These are phyloP conservation scores for Caenorhabditis sp. DNA, from an alignment of 2,888 invertebrate genomes.

Conservation along the genomic window DNA sequence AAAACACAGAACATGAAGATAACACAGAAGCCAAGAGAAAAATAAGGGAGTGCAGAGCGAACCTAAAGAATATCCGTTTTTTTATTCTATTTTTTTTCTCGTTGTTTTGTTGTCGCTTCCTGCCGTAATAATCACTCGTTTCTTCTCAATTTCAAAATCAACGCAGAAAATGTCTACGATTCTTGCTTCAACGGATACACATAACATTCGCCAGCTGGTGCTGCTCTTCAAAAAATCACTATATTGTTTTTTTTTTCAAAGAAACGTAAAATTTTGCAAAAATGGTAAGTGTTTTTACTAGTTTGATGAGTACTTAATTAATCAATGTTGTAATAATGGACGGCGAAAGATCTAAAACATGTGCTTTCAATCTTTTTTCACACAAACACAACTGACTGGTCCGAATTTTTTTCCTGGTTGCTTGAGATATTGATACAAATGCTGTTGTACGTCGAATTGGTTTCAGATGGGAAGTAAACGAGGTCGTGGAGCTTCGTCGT, in stretches of 20 bases:
- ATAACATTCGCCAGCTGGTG: too few species aligned
- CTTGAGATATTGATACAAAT: neutral
- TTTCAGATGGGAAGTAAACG: conserved; percentile 59
- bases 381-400: too few species aligned
- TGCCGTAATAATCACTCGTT: conserved; percentile 39
- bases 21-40: too few species aligned
- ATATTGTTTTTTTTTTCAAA: too few species aligned
- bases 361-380: neutral
- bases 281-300: neutral
- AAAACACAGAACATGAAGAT: too few species aligned
- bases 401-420: neutral
- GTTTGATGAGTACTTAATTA: neutral
- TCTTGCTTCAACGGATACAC: too few species aligned
- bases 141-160: conserved; percentile 42
- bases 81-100: neutral
- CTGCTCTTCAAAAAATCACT: too few species aligned
- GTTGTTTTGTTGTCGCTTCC: neutral
- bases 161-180: neutral
- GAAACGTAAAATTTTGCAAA: neutral
- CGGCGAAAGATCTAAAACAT: neutral
- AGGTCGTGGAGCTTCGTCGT: conserved; percentile 47
- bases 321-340: neutral
- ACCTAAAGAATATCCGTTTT: neutral
- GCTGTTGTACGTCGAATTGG: conserved; percentile 37
- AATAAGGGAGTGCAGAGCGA: too few species aligned